Conservation (phyloP, 2,113 vertebrate species). For the Lanius ludovicianus region DNA sequence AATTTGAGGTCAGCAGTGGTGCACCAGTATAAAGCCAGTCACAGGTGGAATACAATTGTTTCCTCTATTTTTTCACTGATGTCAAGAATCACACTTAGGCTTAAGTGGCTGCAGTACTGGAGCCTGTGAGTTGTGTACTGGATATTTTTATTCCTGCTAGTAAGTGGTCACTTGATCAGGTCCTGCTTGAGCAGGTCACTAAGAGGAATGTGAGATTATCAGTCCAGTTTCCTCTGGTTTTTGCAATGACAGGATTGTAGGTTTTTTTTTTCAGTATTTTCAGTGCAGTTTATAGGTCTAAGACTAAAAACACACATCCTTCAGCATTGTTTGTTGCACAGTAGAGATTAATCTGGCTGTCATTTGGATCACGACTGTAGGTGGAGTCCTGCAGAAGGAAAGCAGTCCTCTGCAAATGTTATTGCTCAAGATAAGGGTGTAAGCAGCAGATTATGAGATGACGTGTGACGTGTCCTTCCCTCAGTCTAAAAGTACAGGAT, state of each 20-base stretch:
- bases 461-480: slow-evolving; percentile 46
- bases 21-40: background rate
- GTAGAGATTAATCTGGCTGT: background rate
- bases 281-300: background rate
- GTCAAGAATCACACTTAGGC: background rate
- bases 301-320: background rate
- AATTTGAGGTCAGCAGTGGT: background rate
- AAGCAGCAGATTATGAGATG: slow-evolving; percentile 44
- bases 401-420: slow-evolving; percentile 39
- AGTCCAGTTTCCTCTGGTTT: background rate
- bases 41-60: background rate
- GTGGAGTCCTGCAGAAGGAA: slow-evolving; percentile 19
- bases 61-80: background rate
- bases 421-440: slow-evolving; percentile 66
- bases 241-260: background rate
- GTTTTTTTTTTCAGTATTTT: background rate
- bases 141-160: background rate
- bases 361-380: background rate
- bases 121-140: background rate
- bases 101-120: background rate
- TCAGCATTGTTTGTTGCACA: background rate
- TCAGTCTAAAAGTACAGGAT: slow-evolving; percentile 66
- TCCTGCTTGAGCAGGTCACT: background rate
- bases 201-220: background rate
- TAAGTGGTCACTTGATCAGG: background rate